phyloP scores from a whole-genome alignment of 2,888 invertebrate species.

The Hedya salicella region DNA sequence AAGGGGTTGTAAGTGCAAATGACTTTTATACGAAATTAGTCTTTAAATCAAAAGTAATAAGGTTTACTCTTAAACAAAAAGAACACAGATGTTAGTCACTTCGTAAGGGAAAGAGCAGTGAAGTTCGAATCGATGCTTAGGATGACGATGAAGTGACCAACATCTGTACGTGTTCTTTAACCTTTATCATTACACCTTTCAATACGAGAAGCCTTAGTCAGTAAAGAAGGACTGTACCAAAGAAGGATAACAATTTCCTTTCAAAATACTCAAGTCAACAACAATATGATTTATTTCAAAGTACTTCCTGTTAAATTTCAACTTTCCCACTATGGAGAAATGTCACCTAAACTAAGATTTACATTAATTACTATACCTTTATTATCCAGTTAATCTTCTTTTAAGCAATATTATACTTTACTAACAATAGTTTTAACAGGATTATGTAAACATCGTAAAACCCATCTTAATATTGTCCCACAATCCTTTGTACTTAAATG shows the following conservation, averaged over 20 bases:
- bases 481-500: constrained; percentile 14
- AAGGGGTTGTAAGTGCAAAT: too few relatives aligned
- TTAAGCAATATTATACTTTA: constrained; percentile 15
- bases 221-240: background rate
- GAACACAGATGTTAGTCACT: too few relatives aligned
- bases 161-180: too few relatives aligned
- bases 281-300: background rate
- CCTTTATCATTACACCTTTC: too few relatives aligned
- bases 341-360: background rate
- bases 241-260: background rate
- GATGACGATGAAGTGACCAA: too few relatives aligned
- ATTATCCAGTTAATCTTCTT: background rate
- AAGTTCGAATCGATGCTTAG: too few relatives aligned
- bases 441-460: constrained; percentile 28
- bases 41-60: too few relatives aligned
- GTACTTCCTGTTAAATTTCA: constrained; percentile 21
- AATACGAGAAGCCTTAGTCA: too few relatives aligned
- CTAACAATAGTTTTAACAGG: constrained; percentile 25
- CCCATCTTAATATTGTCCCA: constrained; percentile 19
- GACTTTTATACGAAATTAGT: too few relatives aligned
- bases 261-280: background rate
- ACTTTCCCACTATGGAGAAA: constrained; percentile 27
- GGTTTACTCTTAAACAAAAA: too few relatives aligned
- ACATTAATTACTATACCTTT: constrained; percentile 2
- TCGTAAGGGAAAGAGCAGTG: too few relatives aligned